A percentile compares a stretch with the other conserved stretches of the same genome.
Evolutionary conservation across 2,888 invertebrate genomes (phyloP).

Genomic region (Eupelmus urozonus): DNA sequence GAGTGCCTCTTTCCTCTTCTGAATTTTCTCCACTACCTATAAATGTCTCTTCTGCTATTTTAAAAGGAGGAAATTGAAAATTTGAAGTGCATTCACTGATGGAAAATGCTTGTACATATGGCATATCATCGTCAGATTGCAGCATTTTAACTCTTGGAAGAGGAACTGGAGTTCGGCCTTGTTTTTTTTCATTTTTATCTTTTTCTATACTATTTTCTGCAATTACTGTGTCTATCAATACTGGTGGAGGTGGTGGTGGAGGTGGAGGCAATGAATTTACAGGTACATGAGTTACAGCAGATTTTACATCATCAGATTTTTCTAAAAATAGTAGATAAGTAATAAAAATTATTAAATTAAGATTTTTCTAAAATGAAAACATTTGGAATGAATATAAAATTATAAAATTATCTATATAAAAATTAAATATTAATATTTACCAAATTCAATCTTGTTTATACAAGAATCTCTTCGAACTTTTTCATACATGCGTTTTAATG

Average conservation of each 20-base stretch:
- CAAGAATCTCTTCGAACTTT: slow-evolving; percentile 53
- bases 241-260: slow-evolving; percentile 40
- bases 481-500: slow-evolving; percentile 70
- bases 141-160: slow-evolving; percentile 56
- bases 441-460: slow-evolving; percentile 35
- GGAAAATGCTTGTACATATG: slow-evolving; percentile 59
- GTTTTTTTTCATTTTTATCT: slow-evolving; percentile 15
- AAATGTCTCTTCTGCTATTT: slow-evolving; percentile 71
- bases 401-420: background rate
- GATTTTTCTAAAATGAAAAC: background rate
- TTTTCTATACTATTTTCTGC: slow-evolving; percentile 4
- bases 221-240: slow-evolving; percentile 7
- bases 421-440: slow-evolving; percentile 19
- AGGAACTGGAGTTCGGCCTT: slow-evolving; percentile 50
- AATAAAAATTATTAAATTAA: too few species aligned
- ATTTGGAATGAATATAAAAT: slow-evolving; percentile 17
- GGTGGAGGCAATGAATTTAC: slow-evolving; percentile 10
- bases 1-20: slow-evolving; percentile 67
- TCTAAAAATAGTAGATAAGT: too few species aligned
- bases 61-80: slow-evolving; percentile 65
- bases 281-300: background rate
- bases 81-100: slow-evolving; percentile 58
- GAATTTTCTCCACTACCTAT: slow-evolving; percentile 75
- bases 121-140: slow-evolving; percentile 50
- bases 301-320: background rate